phyloP scores from a whole-genome alignment of 2,113 vertebrate genomes.

The Acrocephalus kingi region DNA sequence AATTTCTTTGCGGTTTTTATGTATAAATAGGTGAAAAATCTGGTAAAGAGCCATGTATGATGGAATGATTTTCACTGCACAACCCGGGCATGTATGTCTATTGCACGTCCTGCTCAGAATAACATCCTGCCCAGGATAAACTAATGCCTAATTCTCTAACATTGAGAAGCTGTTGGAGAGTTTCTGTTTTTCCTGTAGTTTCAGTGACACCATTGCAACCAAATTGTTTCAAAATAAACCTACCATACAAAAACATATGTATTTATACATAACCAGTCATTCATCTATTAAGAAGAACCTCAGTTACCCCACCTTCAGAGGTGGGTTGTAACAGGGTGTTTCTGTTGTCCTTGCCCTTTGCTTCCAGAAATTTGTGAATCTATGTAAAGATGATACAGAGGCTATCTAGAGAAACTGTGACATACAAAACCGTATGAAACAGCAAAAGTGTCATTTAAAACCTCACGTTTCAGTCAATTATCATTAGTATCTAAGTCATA shows the following conservation, averaged over 20 bases:
- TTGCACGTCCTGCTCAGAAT: background rate
- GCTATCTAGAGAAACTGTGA: background rate
- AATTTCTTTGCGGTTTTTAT: background rate
- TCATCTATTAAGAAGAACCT: background rate
- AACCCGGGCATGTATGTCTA: background rate
- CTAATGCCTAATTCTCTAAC: background rate
- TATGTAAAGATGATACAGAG: background rate
- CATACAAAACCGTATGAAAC: background rate
- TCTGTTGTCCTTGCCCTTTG: background rate
- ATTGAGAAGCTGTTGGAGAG: background rate
- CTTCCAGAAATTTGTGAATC: background rate
- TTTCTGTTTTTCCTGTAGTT: background rate
- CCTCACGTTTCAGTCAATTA: background rate
- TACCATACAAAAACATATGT: background rate
- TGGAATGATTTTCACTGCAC: background rate
- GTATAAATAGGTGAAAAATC: background rate
- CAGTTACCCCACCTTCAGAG: background rate
- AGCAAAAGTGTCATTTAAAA: background rate
- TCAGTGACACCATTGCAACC: background rate
- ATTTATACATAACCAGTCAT: background rate
- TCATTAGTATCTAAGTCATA: background rate
- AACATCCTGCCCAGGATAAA: background rate
- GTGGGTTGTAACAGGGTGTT: background rate
- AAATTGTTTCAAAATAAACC: background rate
- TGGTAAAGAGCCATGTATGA: background rate